A percentile compares a stretch with the other conserved stretches of the same genome.
Evolutionary conservation across 2,113 vertebrate species (phyloP).

Genomic region (Eurypyga helias): DNA sequence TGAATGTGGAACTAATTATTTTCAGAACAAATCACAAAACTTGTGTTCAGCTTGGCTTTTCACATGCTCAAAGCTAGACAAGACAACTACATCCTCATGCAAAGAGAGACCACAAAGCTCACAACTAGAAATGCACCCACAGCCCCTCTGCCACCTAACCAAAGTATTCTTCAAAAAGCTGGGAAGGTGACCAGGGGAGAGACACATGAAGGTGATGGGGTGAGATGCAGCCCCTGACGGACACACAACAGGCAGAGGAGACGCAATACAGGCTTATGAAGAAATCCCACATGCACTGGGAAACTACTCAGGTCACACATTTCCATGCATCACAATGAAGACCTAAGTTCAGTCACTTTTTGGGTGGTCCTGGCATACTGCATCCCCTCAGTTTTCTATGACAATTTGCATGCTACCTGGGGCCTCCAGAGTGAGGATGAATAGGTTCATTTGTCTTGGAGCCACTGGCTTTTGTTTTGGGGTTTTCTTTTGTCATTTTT

Average conservation of each 20-base stretch:
- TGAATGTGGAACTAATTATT: neutral
- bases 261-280: neutral
- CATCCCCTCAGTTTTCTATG: neutral
- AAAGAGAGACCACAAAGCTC: neutral
- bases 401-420: accelerated
- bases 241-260: neutral
- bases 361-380: neutral
- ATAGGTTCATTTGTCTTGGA: neutral
- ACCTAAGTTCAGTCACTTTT: neutral
- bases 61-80: neutral
- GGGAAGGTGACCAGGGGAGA: neutral
- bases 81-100: too few species aligned
- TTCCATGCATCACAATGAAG: neutral
- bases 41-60: neutral
- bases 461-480: neutral
- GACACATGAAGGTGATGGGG: neutral
- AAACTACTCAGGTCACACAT: neutral
- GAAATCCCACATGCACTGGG: neutral
- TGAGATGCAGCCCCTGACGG: neutral
- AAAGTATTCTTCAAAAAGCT: neutral
- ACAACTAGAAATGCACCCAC: neutral
- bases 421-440: neutral
- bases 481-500: neutral
- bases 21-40: neutral
- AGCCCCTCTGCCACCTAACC: neutral